Base-by-base conservation (phyloP, 2,888 invertebrate species). In the Pyrochroa serraticornis region DNA sequence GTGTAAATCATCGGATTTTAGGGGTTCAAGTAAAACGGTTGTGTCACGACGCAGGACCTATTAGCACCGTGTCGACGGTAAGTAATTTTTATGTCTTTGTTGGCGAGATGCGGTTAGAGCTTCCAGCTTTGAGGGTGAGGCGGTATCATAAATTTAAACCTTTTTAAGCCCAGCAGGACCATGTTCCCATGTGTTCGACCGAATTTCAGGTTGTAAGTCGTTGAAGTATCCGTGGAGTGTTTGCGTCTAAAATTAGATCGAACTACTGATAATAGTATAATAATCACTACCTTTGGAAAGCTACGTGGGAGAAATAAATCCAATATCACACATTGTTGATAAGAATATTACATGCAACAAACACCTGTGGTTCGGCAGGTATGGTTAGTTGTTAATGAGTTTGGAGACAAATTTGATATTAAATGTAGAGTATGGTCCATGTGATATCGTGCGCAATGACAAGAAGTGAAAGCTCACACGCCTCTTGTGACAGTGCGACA, bases 401-500 rank as follows among this genome's bases (percentile, higher is more conserved):
- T 31, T 30, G 38, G 49, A 42, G 49, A 49, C 35, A 47, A 34
- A 39, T 46, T 37, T 45, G 49, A 56, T 60, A 46, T 43, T 42
- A 39, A 22, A 22, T 22, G 22, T 22, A 22, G 22, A 22, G 22
- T 22, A 22, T 22, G 22, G 38, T 41, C 50, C 45, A 59, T 64
- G 54, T 54, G 58, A 47, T 63, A 63, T 43, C 59, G 63, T 67
- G 74, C 74, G 73, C 74, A 74, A 69, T 69, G 73, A 71, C 72
- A 56, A 61, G 50, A 65, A 70, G 71, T 72, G 73, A 73, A 72
- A 74, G 73, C 70, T 70, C 70, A 62, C 70, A 69, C 73, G 72
- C 71, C 70, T 69, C 65, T 64, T 71, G 74, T 74, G 74, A 74
- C 73, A 75, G 64, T 68, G 71, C 70, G 74, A 75, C 75, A 73